These are phyloP conservation scores for Coenobita brevimanus DNA, from an alignment of 1,140 invertebrate genomes.

Conservation along the genomic window DNA sequence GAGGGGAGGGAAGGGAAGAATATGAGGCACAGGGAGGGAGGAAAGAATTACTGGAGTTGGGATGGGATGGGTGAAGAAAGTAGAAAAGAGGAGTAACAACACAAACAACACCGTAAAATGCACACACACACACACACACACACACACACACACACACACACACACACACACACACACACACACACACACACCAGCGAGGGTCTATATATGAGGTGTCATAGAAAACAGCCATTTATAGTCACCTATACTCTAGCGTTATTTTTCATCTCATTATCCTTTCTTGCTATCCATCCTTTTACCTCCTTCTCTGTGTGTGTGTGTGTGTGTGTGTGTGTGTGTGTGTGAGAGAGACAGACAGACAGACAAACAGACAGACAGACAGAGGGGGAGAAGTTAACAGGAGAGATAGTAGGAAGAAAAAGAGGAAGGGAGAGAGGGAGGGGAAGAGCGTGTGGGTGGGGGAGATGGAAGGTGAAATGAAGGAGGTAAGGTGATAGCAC, in stretches of 20 bases:
- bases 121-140: no score
- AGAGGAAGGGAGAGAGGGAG: background rate
- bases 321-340: background rate
- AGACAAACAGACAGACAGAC: background rate
- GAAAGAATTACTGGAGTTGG: no score
- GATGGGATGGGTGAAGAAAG: no score
- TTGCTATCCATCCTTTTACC: no score
- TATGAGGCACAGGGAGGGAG: no score
- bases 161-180: constrained; percentile 1
- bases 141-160: background rate
- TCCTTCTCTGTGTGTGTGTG: background rate
- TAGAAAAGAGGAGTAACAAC: no score
- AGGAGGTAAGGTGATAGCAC: background rate
- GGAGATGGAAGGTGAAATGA: background rate
- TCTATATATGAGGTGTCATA: no score
- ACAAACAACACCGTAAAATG: no score
- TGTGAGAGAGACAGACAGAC: background rate
- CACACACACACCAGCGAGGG: no score
- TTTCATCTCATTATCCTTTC: background rate
- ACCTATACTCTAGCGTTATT: no score
- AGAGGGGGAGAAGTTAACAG: background rate
- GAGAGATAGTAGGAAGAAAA: background rate
- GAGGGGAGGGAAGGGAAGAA: no score
- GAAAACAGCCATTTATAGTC: no score
- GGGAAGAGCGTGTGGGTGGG: background rate